A percentile compares a stretch with the other conserved stretches of the same genome.
phyloP scores from a whole-genome alignment of 2,888 invertebrate species.

The Microctonus hyperodae region DNA sequence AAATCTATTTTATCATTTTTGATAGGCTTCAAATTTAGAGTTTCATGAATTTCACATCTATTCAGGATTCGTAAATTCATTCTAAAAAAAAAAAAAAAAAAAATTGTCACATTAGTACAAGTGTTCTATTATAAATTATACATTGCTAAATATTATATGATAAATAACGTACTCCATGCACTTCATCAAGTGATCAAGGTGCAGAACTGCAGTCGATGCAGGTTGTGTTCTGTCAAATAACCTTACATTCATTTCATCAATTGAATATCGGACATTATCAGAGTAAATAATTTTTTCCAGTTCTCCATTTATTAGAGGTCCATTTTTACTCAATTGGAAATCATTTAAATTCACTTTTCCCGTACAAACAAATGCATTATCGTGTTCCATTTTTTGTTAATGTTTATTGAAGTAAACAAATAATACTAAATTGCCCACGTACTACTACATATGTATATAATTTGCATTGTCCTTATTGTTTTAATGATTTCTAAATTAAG shows the following conservation, averaged over 20 bases:
- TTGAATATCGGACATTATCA: neutral
- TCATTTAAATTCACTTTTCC: slow-evolving; percentile 56
- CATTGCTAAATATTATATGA: neutral
- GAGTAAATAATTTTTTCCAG: slow-evolving; percentile 40
- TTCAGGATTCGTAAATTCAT: slow-evolving; percentile 46
- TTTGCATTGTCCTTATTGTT: too few relatives aligned
- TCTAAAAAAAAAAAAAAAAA: slow-evolving; percentile 4
- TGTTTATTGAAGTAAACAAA: too few relatives aligned
- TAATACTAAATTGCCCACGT: too few relatives aligned
- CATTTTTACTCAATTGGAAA: slow-evolving; percentile 47
- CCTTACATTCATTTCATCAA: neutral
- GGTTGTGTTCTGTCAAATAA: slow-evolving; percentile 48
- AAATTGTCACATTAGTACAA: neutral
- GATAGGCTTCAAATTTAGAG: neutral
- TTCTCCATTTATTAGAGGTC: slow-evolving; percentile 45
- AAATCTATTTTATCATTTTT: slow-evolving; percentile 42
- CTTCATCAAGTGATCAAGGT: slow-evolving; percentile 50
- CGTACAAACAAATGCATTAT: slow-evolving; percentile 39
- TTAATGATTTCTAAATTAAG: too few relatives aligned
- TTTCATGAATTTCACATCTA: slow-evolving; percentile 44
- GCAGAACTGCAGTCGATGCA: slow-evolving; percentile 46
- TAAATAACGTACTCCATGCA: slow-evolving; percentile 56
- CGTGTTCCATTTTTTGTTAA: slow-evolving; percentile 15
- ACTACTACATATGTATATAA: too few relatives aligned
- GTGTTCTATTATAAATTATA: neutral